Evolutionary conservation across 2,888 invertebrate genomes (phyloP).

Genomic region (Phasia obesa): DNA sequence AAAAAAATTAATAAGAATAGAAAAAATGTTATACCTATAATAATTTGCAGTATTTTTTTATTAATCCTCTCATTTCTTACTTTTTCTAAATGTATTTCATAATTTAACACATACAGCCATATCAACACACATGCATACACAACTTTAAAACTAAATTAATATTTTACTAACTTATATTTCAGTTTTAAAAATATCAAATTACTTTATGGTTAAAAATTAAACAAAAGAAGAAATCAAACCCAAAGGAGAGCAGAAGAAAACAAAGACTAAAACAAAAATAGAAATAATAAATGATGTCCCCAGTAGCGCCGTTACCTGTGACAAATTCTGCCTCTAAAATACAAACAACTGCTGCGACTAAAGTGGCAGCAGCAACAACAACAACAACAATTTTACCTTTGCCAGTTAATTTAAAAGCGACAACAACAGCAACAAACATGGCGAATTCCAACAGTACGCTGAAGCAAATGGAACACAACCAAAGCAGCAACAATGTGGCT

Average conservation of each 20-base stretch:
- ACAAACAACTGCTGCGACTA: conserved; percentile 38
- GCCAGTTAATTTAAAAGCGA: conserved; percentile 24
- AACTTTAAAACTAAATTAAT: conserved; percentile 30
- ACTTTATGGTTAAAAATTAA: conserved; percentile 45
- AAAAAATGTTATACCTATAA: background rate
- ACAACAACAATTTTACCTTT: conserved; percentile 44
- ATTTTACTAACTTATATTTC: conserved; percentile 45
- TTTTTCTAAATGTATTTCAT: background rate
- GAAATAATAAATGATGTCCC: conserved; percentile 68
- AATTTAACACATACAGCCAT: background rate
- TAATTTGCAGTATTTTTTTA: too few relatives aligned
- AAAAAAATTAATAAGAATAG: too few relatives aligned
- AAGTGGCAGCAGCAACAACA: conserved; percentile 42
- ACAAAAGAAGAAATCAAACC: conserved; percentile 20
- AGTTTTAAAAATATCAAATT: conserved; percentile 66
- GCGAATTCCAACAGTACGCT: conserved; percentile 55
- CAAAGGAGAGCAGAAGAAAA: conserved; percentile 5
- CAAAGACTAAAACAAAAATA: conserved; percentile 4
- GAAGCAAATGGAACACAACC: conserved; percentile 61
- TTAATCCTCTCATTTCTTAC: background rate
- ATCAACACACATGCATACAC: background rate
- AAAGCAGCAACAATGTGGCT: conserved; percentile 45
- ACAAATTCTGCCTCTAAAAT: conserved; percentile 47
- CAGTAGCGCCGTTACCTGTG: conserved; percentile 65
- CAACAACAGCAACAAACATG: conserved; percentile 64